Base-by-base conservation (phyloP, 2,797 vertebrate species). In the Gymnodraco acuticeps region DNA sequence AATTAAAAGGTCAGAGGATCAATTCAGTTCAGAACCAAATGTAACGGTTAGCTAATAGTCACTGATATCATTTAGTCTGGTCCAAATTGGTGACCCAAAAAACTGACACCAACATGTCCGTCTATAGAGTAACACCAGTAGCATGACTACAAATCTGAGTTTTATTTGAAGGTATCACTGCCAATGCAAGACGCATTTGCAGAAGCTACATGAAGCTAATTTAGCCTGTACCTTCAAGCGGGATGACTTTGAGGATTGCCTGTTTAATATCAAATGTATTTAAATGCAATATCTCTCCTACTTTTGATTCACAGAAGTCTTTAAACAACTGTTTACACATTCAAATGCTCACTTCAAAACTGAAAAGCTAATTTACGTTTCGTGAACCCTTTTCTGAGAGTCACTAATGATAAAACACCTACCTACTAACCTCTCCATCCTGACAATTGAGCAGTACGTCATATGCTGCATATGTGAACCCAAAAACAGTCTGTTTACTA, bases 321-420 rank as follows among this genome's bases (percentile, higher is more conserved):
- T 62, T 51, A 11, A 52, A 11, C 19, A 51, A 41, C 5, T 5
- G 38, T 76, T 58, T 48, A 23, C 23, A 56, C 60, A 9, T 65
- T 20, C 33, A 67, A 55, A 72, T 71, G 17, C 50, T 2, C 41
- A 14, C 10, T 38, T 70, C 17, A 45, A 43, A 51, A 20, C 9
- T 54, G 19, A 48, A 53, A 70, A 56, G 50, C 46, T 33, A 56
- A 80, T 75, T 74, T 16, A 31, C 52, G 64, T 73, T 75, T 64
- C 23, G 27, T 68, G 33, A 13, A 23, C 13, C 45, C 2, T 67
- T 72, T 71, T n/a, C 62, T 67, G 56, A 33, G 43, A 63, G 67
- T 63, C 62, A 51, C 53, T 43, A 71, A 38, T 52, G 53, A 68
- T 74, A 23, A 67, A 75, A 51, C 47, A 33, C 10, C 23, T 31